Percentiles rank a stretch among this genome's conserved stretches.
Conservation (phyloP, 2,797 vertebrate species). For the Natrix natrix region DNA sequence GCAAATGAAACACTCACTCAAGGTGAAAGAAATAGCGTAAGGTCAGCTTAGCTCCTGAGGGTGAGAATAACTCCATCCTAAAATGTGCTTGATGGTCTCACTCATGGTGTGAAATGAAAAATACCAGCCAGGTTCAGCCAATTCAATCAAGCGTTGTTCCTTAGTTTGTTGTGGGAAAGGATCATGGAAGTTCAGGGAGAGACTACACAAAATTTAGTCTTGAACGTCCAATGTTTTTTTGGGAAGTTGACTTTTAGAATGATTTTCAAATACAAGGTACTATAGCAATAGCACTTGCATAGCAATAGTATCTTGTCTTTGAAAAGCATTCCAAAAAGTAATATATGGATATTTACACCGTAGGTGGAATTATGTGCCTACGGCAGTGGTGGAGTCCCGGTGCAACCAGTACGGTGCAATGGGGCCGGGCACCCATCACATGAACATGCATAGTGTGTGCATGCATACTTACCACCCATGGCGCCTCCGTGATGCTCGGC, state of each 20-base stretch:
- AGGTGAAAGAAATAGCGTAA: constrained; percentile 30
- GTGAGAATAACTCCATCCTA: constrained; percentile 6
- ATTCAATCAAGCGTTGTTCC: neutral
- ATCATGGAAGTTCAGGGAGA: neutral
- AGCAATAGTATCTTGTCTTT: neutral
- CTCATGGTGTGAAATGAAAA: neutral
- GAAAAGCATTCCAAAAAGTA: neutral
- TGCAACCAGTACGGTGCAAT: too few relatives aligned
- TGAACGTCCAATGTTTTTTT: neutral
- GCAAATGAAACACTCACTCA: constrained; percentile 6
- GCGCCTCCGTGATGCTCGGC: too few relatives aligned
- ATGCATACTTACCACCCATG: too few relatives aligned
- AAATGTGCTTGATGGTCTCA: neutral
- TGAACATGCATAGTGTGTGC: too few relatives aligned
- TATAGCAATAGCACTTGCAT: neutral
- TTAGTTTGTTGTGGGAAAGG: neutral
- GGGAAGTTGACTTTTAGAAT: neutral
- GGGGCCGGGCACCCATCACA: too few relatives aligned
- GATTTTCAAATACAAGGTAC: neutral
- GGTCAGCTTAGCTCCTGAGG: neutral
- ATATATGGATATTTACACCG: neutral
- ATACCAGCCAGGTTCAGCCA: neutral
- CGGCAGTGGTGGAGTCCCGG: too few relatives aligned
- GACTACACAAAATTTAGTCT: neutral
- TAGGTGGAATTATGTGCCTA: neutral